Evolutionary conservation across 2,797 vertebrate species (phyloP).

Genomic region (Bryconaethiops microstoma): DNA sequence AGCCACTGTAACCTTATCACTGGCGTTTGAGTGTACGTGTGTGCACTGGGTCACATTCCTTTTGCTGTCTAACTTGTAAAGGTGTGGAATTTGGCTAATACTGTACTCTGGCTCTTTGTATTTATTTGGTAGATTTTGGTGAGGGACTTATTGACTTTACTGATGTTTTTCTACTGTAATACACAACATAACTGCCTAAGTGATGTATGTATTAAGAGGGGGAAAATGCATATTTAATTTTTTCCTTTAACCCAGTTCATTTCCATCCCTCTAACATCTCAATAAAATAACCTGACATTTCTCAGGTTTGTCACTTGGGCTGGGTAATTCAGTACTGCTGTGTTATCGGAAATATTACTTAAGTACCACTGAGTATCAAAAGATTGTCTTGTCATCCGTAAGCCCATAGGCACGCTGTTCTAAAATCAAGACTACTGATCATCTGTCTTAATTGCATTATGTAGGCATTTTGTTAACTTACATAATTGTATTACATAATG

Average conservation of each 20-base stretch:
- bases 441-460: too few species aligned
- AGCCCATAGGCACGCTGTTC: too few species aligned
- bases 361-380: too few species aligned
- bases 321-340: neutral
- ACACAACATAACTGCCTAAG: neutral
- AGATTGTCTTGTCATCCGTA: too few species aligned
- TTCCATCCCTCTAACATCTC: neutral
- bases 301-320: neutral
- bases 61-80: slow-evolving; percentile 6
- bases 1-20: neutral
- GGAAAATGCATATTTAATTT: neutral
- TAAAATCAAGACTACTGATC: too few species aligned
- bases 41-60: slow-evolving; percentile 18
- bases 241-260: slow-evolving; percentile 13
- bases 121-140: neutral
- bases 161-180: neutral
- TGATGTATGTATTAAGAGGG: neutral
- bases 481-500: too few species aligned
- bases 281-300: neutral
- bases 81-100: neutral
- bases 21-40: slow-evolving; percentile 9
- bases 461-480: too few species aligned
- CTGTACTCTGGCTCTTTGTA: too few species aligned
- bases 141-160: too few species aligned
- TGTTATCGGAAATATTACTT: too few species aligned